Percentiles rank a stretch among this genome's conserved stretches.
These are phyloP conservation scores for Cephus pulcher DNA, from an alignment of 2,888 invertebrate species.

Conservation along the genomic window DNA sequence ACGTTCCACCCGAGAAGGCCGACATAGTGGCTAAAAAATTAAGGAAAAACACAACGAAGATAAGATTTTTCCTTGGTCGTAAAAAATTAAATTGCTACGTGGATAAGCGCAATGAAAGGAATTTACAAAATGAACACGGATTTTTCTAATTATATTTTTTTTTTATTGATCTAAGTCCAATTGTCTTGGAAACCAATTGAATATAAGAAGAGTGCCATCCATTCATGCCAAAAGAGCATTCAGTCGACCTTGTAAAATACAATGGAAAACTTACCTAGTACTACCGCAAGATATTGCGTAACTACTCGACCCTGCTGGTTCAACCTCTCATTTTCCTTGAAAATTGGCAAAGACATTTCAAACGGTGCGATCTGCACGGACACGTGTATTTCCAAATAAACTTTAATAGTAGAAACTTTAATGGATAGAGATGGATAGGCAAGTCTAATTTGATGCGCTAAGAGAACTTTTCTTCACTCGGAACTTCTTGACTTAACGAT, in stretches of 20 bases:
- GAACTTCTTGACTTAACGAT: slow-evolving; percentile 12
- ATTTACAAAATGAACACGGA: not conserved
- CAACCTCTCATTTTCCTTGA: slow-evolving; percentile 38
- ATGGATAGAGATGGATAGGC: too few species aligned
- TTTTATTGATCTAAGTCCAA: not conserved
- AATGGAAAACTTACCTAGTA: slow-evolving; percentile 46
- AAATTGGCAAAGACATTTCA: slow-evolving; percentile 36
- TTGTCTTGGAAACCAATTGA: not conserved
- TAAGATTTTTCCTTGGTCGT: not conserved
- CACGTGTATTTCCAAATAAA: not conserved
- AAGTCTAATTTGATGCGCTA: not conserved
- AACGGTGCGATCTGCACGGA: not conserved
- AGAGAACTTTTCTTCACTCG: not conserved
- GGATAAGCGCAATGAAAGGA: not conserved
- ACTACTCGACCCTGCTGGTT: slow-evolving; percentile 33
- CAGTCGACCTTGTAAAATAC: not conserved
- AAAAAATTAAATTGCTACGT: not conserved
- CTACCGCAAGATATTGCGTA: slow-evolving; percentile 51
- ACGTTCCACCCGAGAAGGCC: slow-evolving; percentile 71
- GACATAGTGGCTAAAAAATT: slow-evolving; percentile 69
- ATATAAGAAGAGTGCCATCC: not conserved
- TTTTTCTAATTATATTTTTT: not conserved
- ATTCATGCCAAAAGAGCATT: not conserved
- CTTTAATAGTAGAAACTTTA: too few species aligned
- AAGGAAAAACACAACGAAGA: not conserved